These are phyloP conservation scores for Cyphomyrus discorhynchus DNA, from an alignment of 2,113 vertebrate genomes.

Conservation along the genomic window DNA sequence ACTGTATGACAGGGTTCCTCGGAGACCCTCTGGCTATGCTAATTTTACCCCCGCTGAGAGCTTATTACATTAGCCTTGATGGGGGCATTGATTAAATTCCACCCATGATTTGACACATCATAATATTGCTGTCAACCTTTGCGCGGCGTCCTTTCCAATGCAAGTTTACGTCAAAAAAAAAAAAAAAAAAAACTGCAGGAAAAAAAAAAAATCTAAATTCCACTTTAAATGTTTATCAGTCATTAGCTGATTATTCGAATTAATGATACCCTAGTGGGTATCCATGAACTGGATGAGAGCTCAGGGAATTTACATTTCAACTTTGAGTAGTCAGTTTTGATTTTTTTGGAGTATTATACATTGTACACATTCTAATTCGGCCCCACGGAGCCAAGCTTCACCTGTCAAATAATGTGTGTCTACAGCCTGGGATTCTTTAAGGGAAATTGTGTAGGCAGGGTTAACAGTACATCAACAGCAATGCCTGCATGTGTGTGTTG, in stretches of 20 bases:
- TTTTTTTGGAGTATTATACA: neutral
- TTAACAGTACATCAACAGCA: neutral
- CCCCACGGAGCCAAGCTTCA: neutral
- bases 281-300: neutral
- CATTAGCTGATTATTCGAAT: neutral
- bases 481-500: neutral
- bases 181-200: neutral
- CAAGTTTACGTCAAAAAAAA: neutral
- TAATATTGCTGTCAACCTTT: neutral
- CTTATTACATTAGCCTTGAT: neutral
- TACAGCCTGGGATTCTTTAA: neutral
- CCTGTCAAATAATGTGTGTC: neutral
- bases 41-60: neutral
- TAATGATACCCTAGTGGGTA: neutral
- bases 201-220: neutral
- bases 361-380: neutral
- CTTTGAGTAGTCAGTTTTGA: neutral
- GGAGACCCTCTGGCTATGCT: neutral
- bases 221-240: neutral
- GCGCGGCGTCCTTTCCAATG: neutral
- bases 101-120: slow-evolving; percentile 3
- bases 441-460: neutral
- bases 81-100: slow-evolving; percentile 1
- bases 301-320: neutral
- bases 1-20: neutral